Base-by-base conservation (phyloP, 2,888 invertebrate species). In the Rhingia campestris region DNA sequence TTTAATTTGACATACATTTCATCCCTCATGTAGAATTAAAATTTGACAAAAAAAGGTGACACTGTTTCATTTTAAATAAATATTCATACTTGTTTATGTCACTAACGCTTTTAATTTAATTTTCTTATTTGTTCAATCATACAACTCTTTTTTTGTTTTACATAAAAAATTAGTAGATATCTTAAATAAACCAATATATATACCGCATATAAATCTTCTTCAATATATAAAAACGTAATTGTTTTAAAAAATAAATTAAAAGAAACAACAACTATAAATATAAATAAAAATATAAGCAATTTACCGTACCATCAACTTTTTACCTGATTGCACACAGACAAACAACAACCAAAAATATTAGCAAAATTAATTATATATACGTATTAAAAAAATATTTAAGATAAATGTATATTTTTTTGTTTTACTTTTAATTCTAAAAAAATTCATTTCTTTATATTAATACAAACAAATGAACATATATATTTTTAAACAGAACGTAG, bases 281-380 rank as follows among this genome's bases (percentile, higher is more conserved):
- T 66, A 35, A 64, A 66, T 64, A 53, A 54, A 75, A 45, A 56
- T 69, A 70, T 72, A 84, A 84, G 84, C 70, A 84, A 75, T 61
- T 22, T 75, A 75, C 82, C 74, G 82, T 84, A 73, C 79, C 79
- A 77, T 79, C 79, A 74, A 84, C 82, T 79, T 84, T 77, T 86
- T 86, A 86, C 86, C 89, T 87, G 87, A 88, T 86, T 87, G 87
- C 88, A 88, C 87, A 88, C 87, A 88, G 88, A 87, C 87, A 88
- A 88, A 88, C 88, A 88, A 88, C 87, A 87, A 77, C 75, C 84
- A 76, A 86, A 86, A 82, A 86, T 86, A 82, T 86, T 86, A 76
- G 86, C 85, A 86, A 86, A 86, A 86, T 86, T 86, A 67, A 77
- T 49, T 49, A 84, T 81, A 73, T 81, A 81, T 86, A 80, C 70